phyloP scores from a whole-genome alignment of 1,140 invertebrate genomes.

The Tachypleus tridentatus region DNA sequence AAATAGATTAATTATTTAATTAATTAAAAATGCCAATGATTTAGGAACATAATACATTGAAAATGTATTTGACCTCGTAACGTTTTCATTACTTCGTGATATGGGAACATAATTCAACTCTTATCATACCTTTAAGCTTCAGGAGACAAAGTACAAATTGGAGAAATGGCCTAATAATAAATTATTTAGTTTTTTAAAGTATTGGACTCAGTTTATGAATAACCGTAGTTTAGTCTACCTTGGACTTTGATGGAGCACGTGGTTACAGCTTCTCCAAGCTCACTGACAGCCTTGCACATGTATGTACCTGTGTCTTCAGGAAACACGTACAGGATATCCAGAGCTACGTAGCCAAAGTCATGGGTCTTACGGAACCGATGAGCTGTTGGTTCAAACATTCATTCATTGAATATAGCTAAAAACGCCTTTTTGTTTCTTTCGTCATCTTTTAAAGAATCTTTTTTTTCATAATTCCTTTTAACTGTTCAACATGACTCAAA shows the following conservation, averaged over 20 bases:
- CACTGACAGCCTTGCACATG: constrained; percentile 36
- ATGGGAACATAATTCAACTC: no score
- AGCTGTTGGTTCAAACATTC: constrained; percentile 34
- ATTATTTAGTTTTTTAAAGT: no score
- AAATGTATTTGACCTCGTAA: no score
- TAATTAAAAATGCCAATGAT: no score
- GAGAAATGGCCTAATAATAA: background rate
- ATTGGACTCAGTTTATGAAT: no score
- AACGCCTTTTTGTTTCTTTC: constrained; percentile 46
- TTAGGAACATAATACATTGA: no score
- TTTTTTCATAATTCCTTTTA: no score
- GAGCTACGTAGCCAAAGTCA: constrained; percentile 44
- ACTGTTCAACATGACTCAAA: no score
- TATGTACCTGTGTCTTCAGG: constrained; percentile 38
- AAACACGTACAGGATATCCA: constrained; percentile 43
- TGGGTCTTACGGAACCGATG: constrained; percentile 51
- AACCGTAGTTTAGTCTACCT: background rate
- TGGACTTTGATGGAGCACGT: constrained; percentile 58
- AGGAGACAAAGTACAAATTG: constrained; percentile 6
- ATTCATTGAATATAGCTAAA: no score
- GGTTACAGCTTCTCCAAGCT: constrained; percentile 51
- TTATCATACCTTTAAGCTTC: background rate
- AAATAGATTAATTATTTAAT: no score
- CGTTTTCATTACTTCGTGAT: no score
- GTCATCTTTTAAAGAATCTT: constrained; percentile 31